Evolutionary conservation across 2,888 invertebrate genomes (phyloP).

Genomic region (Dryocosmus kuriphilus): DNA sequence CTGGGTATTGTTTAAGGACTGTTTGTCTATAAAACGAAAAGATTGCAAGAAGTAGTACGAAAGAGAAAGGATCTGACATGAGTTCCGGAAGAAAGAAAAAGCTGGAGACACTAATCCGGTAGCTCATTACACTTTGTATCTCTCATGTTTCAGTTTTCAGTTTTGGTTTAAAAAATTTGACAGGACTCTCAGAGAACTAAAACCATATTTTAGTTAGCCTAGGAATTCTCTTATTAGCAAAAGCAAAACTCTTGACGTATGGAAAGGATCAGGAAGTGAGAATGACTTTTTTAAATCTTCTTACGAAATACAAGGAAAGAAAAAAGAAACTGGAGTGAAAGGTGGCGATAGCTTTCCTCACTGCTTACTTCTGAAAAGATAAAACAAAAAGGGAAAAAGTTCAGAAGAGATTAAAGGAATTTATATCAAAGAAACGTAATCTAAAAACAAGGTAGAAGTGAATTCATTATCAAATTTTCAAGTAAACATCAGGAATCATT

Average conservation of each 20-base stretch:
- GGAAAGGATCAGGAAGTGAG: not conserved
- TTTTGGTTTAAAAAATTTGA: not conserved
- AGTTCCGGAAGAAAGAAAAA: constrained; percentile 7
- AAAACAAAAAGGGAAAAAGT: not conserved
- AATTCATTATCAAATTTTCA: not conserved
- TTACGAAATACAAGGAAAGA: constrained; percentile 41
- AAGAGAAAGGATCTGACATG: constrained; percentile 38
- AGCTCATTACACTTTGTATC: not conserved
- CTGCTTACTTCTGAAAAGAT: constrained; percentile 4
- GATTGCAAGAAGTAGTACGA: constrained; percentile 32
- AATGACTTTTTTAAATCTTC: not conserved
- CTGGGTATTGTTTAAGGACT: constrained; percentile 19
- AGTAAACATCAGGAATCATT: constrained; percentile 9
- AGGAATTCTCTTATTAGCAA: not conserved
- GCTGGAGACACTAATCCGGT: constrained; percentile 8
- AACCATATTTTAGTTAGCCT: not conserved
- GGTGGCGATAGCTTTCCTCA: constrained; percentile 37
- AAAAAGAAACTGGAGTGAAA: constrained; percentile 47
- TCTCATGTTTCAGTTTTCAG: not conserved
- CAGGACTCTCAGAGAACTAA: not conserved
- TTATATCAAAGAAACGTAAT: constrained; percentile 1
- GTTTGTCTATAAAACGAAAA: constrained; percentile 6
- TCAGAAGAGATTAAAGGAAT: not conserved
- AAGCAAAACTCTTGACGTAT: not conserved
- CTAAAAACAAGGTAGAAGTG: not conserved